A percentile compares a stretch with the other conserved stretches of the same genome.
phyloP scores from a whole-genome alignment of 2,888 invertebrate species.

The Anagyrus pseudococci region DNA sequence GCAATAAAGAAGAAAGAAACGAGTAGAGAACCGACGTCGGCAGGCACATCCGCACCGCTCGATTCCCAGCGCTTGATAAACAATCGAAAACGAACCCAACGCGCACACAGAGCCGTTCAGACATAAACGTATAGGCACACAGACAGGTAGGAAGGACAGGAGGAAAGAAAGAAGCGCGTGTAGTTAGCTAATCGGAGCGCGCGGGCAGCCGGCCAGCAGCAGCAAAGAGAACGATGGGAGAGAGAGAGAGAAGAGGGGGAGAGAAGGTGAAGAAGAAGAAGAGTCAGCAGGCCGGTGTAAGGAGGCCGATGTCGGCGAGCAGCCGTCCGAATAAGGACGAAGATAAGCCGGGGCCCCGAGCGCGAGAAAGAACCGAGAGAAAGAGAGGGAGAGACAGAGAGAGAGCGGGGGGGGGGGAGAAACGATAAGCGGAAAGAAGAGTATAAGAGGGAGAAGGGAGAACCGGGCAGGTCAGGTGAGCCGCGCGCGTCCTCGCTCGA shows the following conservation, averaged over 20 bases:
- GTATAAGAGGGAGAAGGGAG: slow-evolving; percentile 5
- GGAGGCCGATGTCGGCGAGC: not conserved
- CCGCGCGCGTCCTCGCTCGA: slow-evolving; percentile 1
- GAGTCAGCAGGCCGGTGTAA: too few relatives aligned
- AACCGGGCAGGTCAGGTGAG: slow-evolving; percentile 34
- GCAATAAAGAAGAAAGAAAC: too few relatives aligned
- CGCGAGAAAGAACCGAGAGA: slow-evolving; percentile 2
- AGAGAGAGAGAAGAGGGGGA: not conserved
- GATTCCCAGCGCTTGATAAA: too few relatives aligned
- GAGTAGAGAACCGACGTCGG: too few relatives aligned
- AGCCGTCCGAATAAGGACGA: slow-evolving; percentile 33
- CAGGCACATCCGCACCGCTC: too few relatives aligned
- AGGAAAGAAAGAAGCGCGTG: not conserved
- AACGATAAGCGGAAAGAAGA: not conserved
- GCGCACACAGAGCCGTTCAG: too few relatives aligned
- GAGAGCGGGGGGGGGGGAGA: slow-evolving; percentile 3
- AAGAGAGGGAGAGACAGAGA: slow-evolving; percentile 11
- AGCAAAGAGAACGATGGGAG: too few relatives aligned
- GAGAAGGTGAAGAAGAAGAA: not conserved
- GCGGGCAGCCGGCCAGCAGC: too few relatives aligned
- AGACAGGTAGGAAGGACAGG: not conserved
- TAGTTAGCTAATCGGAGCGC: too few relatives aligned
- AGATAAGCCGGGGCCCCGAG: slow-evolving; percentile 26
- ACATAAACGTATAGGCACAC: not conserved
- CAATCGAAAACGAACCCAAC: too few relatives aligned